Evolutionary conservation across 1,140 invertebrate genomes (phyloP).

Genomic region (Leptinotarsa defecta): DNA sequence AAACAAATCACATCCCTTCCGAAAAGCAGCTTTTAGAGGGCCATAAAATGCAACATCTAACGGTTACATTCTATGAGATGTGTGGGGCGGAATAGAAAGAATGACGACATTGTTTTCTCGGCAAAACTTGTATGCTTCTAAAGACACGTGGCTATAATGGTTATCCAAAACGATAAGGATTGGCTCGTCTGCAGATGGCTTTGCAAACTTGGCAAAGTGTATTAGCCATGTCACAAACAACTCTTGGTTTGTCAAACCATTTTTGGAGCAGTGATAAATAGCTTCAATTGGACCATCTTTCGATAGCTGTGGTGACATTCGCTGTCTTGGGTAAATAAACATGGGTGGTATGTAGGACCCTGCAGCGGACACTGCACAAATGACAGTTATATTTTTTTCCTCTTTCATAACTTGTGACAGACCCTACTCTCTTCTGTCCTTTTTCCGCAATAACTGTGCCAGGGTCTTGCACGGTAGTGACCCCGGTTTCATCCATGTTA

Average conservation of each 20-base stretch:
- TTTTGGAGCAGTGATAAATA: conserved; percentile 45
- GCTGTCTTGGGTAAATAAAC: conserved; percentile 36
- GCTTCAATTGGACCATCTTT: conserved; percentile 47
- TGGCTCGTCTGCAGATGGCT: conserved; percentile 41
- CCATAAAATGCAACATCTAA: conserved; percentile 46
- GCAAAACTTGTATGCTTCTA: conserved; percentile 41
- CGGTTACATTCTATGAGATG: conserved; percentile 54
- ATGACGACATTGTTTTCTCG: conserved; percentile 42
- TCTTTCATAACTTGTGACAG: no score
- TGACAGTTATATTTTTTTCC: conserved; percentile 32
- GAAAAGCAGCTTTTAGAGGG: conserved; percentile 43
- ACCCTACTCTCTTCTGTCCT: no score
- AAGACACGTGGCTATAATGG: conserved; percentile 39
- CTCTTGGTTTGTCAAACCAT: conserved; percentile 49
- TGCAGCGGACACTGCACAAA: conserved; percentile 36
- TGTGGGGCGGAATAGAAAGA: conserved; percentile 37
- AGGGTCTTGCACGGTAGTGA: no score
- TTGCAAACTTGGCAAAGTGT: conserved; percentile 33
- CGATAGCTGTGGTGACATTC: conserved; percentile 38
- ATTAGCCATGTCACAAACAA: conserved; percentile 32
- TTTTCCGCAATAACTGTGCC: no score
- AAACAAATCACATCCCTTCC: conserved; percentile 40
- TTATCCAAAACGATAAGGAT: conserved; percentile 49
- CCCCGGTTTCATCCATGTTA: no score
- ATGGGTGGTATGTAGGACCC: conserved; percentile 32